Conservation (phyloP, 2,113 vertebrate genomes). For the Leptocoma aspasia region DNA sequence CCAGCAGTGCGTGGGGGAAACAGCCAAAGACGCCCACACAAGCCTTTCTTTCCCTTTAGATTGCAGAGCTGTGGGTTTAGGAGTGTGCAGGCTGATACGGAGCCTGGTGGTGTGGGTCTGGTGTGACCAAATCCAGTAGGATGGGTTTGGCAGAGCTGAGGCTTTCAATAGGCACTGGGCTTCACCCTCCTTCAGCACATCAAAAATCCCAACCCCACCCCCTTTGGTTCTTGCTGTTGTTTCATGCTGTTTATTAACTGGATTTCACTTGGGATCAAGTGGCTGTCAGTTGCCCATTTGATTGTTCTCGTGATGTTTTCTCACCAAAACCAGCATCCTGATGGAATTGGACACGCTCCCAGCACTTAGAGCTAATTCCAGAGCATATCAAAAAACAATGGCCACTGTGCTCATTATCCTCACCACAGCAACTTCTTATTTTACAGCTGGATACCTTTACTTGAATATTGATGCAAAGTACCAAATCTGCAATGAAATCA, state of each 20-base stretch:
- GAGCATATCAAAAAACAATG: not conserved
- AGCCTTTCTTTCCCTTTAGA: not conserved
- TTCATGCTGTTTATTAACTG: not conserved
- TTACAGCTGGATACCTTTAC: not conserved
- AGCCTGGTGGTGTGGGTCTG: not conserved
- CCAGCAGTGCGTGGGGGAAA: too few relatives aligned
- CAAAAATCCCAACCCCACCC: not conserved
- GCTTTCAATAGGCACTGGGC: not conserved
- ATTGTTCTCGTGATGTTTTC: not conserved
- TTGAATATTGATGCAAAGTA: conserved; percentile 1
- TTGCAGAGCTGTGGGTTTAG: not conserved
- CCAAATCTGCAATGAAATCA: not conserved
- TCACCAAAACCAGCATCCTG: not conserved
- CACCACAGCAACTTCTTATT: not conserved
- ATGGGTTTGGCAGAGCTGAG: not conserved
- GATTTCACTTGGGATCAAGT: not conserved
- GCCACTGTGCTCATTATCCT: not conserved
- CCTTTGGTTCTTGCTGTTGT: not conserved
- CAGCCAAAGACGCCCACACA: too few relatives aligned
- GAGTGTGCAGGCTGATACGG: not conserved
- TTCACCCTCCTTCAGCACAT: not conserved
- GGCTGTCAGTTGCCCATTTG: not conserved
- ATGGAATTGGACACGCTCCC: not conserved
- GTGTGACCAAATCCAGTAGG: fast-evolving
- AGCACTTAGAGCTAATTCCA: not conserved